Base-by-base conservation (phyloP, 2,797 vertebrate genomes). In the Pampus argenteus region DNA sequence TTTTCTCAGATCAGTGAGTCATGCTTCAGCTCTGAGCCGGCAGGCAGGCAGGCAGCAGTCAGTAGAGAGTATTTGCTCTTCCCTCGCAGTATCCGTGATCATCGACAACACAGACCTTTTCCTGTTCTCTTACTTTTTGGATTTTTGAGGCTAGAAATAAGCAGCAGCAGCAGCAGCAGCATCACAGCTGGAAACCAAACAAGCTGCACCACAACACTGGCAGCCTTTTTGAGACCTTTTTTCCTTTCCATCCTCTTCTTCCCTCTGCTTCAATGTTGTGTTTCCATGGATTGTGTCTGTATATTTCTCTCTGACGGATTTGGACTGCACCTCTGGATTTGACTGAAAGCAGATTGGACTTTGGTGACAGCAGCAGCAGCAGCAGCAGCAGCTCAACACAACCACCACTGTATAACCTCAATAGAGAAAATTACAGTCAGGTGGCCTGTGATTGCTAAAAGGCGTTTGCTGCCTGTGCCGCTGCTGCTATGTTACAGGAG, bases 1-100 rank as follows among this genome's bases (percentile, higher is more conserved):
- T 97, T 95, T 97, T 96, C 95, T 98, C 96, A 95, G 95, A 96
- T 92, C 95, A 96, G 97, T 97, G 97, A 99, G 96, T 98, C 98
- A 98, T 97, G 97, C 97, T 96, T 96, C 94, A 95, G 95, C 96
- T 95, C 96, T 91, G 96, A 98, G 95, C 95, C 92, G 95, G 95
- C 96, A 96, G 95, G 75, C 78, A 81, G 74, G 95, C 96, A 95
- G 95, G 79, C 87, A 91, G 83, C 87, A 91, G 89, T 86, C 87
- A 90, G 89, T 49, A 75, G 78, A 89, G 86, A 89, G 86, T 85
- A 79, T 88, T 83, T 89, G 84, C 90, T 89, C 78, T 88, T 89
- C 88, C 76, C 76, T 88, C 65, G 56, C 91, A 83, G 86, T 79
- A 80, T 82, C 88, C 71, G 57, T 76, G 82, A 86, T 88, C 83